phyloP scores from a whole-genome alignment of 2,113 vertebrate genomes.

The Clinocottus analis region DNA sequence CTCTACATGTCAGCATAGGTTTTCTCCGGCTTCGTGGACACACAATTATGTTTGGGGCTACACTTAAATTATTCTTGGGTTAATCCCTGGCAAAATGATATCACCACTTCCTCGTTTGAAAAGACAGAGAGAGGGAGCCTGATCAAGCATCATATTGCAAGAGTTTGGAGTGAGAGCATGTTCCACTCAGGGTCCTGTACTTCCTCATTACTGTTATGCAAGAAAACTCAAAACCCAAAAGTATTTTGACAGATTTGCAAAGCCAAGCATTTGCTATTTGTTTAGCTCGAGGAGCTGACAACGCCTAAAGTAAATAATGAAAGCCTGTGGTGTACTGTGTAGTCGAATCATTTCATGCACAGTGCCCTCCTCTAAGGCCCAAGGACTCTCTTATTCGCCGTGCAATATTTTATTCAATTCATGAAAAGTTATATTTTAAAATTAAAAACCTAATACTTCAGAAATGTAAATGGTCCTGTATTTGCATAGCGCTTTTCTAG shows the following conservation, averaged over 20 bases:
- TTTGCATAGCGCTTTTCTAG: too few relatives aligned
- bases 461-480: too few relatives aligned
- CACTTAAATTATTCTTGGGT: too few relatives aligned
- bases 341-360: slow-evolving; percentile 63
- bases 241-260: slow-evolving; percentile 53
- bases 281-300: slow-evolving; percentile 53
- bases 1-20: too few relatives aligned
- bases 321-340: slow-evolving; percentile 53
- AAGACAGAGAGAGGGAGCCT: too few relatives aligned
- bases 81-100: too few relatives aligned
- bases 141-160: too few relatives aligned
- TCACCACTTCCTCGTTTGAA: too few relatives aligned
- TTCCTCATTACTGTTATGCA: neutral
- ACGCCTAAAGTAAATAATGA: slow-evolving; percentile 75
- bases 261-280: slow-evolving; percentile 41
- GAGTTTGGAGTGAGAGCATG: too few relatives aligned
- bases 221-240: neutral
- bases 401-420: slow-evolving; percentile 16
- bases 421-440: slow-evolving; percentile 21
- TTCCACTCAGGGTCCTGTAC: neutral
- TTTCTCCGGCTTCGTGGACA: too few relatives aligned
- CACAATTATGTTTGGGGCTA: too few relatives aligned
- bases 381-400: neutral
- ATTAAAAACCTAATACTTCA: slow-evolving; percentile 6
- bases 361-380: neutral